A percentile compares a stretch with the other conserved stretches of the same genome.
Evolutionary conservation across 2,888 invertebrate genomes (phyloP).

Genomic region (Nowickia ferox): DNA sequence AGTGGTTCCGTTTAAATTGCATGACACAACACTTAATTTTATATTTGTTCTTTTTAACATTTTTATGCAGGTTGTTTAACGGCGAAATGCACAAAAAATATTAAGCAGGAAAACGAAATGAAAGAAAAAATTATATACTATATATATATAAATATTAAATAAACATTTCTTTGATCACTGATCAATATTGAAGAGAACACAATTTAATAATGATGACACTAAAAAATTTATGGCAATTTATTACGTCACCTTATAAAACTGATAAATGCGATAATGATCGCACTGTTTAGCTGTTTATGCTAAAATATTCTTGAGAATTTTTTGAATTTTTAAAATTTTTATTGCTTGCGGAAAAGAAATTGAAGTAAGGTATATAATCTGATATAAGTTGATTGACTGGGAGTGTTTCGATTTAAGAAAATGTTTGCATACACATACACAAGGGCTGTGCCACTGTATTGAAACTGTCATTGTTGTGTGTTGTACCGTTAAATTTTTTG

Average conservation of each 20-base stretch:
- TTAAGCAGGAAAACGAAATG: slow-evolving; percentile 2
- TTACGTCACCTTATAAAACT: slow-evolving; percentile 67
- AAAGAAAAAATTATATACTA: slow-evolving; percentile 4
- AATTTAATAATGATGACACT: slow-evolving; percentile 71
- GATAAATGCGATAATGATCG: slow-evolving; percentile 68
- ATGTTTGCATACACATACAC: no score
- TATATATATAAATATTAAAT: slow-evolving; percentile 23
- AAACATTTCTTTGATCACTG: slow-evolving; percentile 62
- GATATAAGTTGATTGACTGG: background rate
- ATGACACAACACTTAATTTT: slow-evolving; percentile 74
- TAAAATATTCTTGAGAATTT: background rate
- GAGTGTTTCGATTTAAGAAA: background rate
- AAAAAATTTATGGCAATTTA: slow-evolving; percentile 71
- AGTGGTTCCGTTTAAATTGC: slow-evolving; percentile 73
- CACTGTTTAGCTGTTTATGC: slow-evolving; percentile 53
- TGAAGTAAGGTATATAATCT: background rate
- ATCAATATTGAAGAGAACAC: slow-evolving; percentile 63
- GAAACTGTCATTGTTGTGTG: no score
- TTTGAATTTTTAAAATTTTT: background rate
- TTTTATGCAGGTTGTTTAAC: slow-evolving; percentile 67
- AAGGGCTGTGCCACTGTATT: no score
- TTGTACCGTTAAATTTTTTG: no score
- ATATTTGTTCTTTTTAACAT: slow-evolving; percentile 61
- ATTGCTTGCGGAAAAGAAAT: background rate
- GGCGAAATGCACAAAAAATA: slow-evolving; percentile 22